phyloP scores from a whole-genome alignment of 2,888 invertebrate species.

The Petrolisthes manimaculis region DNA sequence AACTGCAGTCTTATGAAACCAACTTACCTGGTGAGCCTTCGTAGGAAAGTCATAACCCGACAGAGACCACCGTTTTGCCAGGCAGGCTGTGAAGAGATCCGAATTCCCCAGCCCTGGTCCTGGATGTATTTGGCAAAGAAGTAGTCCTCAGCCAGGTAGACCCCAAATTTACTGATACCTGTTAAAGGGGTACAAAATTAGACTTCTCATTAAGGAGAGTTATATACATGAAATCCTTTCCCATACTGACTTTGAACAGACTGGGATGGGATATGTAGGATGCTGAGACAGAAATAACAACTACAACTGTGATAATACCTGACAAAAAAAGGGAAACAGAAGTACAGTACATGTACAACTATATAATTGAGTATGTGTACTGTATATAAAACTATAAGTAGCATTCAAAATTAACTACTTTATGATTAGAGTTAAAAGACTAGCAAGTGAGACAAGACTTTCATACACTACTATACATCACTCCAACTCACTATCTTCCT shows the following conservation, averaged over 20 bases:
- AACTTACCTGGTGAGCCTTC: constrained; percentile 75
- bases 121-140: constrained; percentile 93
- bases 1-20: not conserved
- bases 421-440: not conserved
- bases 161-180: constrained; percentile 86
- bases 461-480: not conserved
- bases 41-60: constrained; percentile 87
- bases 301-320: not conserved
- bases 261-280: no score
- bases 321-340: not conserved
- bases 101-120: constrained; percentile 89
- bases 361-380: not conserved
- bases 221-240: not conserved
- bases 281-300: no score
- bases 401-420: not conserved
- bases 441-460: not conserved
- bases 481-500: not conserved
- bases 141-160: constrained; percentile 97
- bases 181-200: not conserved
- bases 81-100: constrained; percentile 93
- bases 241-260: no score
- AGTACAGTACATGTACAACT: not conserved
- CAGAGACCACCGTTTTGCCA: constrained; percentile 94
- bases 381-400: not conserved
- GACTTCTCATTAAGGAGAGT: no score